These are phyloP conservation scores for Drosophila cracens DNA, from an alignment of 2,888 invertebrate genomes.

Conservation along the genomic window DNA sequence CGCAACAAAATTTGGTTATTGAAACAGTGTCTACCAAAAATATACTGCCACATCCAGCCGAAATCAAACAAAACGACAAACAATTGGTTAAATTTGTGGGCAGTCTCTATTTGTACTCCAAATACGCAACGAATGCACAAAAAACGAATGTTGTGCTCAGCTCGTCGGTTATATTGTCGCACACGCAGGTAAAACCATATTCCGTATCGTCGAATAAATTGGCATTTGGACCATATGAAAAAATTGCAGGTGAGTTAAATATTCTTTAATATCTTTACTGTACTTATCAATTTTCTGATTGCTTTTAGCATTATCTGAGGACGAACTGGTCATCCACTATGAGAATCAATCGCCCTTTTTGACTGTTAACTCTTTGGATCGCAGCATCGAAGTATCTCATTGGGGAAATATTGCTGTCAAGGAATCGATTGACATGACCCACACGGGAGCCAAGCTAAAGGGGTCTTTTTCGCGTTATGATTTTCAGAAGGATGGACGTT, in stretches of 20 bases:
- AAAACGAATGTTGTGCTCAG: slow-evolving; percentile 92
- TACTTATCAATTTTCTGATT: background rate
- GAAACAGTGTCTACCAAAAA: slow-evolving; percentile 92
- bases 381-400: slow-evolving; percentile 97
- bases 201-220: slow-evolving; percentile 92
- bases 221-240: slow-evolving; percentile 94
- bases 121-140: slow-evolving; percentile 92
- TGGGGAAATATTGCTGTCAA: slow-evolving; percentile 99
- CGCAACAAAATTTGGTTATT: slow-evolving; percentile 85
- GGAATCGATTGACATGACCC: slow-evolving; percentile 95
- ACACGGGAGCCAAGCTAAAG: slow-evolving; percentile 96
- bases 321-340: slow-evolving; percentile 93
- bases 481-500: slow-evolving; percentile 96
- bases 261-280: slow-evolving; percentile 39
- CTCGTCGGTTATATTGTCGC: slow-evolving; percentile 92
- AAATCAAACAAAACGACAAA: slow-evolving; percentile 96
- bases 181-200: slow-evolving; percentile 91
- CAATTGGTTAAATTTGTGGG: slow-evolving; percentile 96
- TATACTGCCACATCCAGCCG: slow-evolving; percentile 93
- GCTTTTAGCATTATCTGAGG: slow-evolving; percentile 85
- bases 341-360: slow-evolving; percentile 98
- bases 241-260: slow-evolving; percentile 86
- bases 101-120: slow-evolving; percentile 92
- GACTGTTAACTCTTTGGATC: slow-evolving; percentile 94
- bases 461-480: slow-evolving; percentile 99